A percentile compares a stretch with the other conserved stretches of the same genome.
Conservation (phyloP, 1,140 invertebrate species). For the Solenopsis invicta region DNA sequence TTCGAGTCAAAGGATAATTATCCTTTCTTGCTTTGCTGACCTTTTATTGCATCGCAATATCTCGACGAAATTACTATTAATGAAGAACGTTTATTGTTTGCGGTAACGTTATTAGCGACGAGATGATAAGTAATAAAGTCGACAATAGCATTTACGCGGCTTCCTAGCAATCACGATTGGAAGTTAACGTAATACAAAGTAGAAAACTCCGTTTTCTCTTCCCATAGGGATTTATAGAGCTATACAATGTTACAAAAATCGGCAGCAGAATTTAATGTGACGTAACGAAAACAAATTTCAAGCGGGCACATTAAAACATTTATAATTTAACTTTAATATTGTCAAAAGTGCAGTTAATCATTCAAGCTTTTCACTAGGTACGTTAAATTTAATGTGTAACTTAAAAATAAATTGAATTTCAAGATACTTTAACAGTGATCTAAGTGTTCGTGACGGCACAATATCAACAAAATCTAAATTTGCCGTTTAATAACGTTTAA, state of each 20-base stretch:
- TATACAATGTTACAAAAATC: neutral
- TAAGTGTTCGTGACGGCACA: neutral
- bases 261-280: no score
- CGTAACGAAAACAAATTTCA: no score
- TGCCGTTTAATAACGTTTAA: neutral
- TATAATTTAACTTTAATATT: no score
- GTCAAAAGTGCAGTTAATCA: no score
- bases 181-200: neutral
- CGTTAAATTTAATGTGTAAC: no score
- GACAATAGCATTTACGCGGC: neutral
- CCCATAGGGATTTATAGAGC: neutral
- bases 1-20: neutral
- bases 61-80: constrained; percentile 8
- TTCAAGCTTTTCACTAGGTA: no score
- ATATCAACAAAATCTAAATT: neutral
- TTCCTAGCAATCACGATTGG: constrained; percentile 39
- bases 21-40: neutral
- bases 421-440: no score
- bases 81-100: constrained; percentile 42
- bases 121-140: constrained; percentile 19
- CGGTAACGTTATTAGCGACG: constrained; percentile 18
- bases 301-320: no score
- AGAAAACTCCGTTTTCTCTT: constrained; percentile 37
- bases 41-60: constrained; percentile 18
- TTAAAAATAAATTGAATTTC: no score